Percentiles rank a stretch among this genome's conserved stretches.
Conservation (phyloP, 2,888 invertebrate species). For the Notodonta dromedarius region DNA sequence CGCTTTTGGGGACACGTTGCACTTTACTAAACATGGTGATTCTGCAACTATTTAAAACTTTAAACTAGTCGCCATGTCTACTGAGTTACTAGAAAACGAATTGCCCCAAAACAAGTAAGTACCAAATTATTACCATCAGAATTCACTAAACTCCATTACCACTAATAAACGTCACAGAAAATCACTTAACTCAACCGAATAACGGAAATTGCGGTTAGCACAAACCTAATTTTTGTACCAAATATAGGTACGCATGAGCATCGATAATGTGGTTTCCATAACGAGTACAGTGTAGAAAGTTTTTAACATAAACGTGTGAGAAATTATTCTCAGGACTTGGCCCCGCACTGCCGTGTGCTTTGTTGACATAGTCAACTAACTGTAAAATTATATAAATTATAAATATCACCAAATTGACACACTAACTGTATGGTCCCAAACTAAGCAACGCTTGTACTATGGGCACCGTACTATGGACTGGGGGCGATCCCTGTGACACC, state of each 20-base stretch:
- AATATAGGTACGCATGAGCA: constrained; percentile 2
- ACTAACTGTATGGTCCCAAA: no score
- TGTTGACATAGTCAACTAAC: not conserved
- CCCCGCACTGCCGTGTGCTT: not conserved
- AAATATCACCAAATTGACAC: no score
- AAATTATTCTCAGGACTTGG: constrained; percentile 16
- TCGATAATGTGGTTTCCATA: constrained; percentile 14
- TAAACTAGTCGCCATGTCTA: not conserved
- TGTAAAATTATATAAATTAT: no score
- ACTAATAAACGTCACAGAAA: constrained; percentile 5
- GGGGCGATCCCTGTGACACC: no score
- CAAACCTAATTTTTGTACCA: constrained; percentile 20
- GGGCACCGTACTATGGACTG: no score
- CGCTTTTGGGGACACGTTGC: no score
- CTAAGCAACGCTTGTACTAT: no score
- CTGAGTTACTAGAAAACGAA: not conserved
- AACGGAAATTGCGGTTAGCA: constrained; percentile 23
- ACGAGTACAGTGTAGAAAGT: constrained; percentile 25
- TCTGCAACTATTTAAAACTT: no score
- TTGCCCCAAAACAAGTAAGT: no score
- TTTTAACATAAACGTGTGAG: constrained; percentile 19
- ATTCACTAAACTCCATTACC: not conserved
- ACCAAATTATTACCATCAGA: no score
- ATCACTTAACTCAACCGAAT: constrained; percentile 17
- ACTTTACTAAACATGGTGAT: no score